Percentiles rank a stretch among this genome's conserved stretches.
These are phyloP conservation scores for Brachyalestes nurse DNA, from an alignment of 2,797 vertebrate genomes.

Conservation along the genomic window DNA sequence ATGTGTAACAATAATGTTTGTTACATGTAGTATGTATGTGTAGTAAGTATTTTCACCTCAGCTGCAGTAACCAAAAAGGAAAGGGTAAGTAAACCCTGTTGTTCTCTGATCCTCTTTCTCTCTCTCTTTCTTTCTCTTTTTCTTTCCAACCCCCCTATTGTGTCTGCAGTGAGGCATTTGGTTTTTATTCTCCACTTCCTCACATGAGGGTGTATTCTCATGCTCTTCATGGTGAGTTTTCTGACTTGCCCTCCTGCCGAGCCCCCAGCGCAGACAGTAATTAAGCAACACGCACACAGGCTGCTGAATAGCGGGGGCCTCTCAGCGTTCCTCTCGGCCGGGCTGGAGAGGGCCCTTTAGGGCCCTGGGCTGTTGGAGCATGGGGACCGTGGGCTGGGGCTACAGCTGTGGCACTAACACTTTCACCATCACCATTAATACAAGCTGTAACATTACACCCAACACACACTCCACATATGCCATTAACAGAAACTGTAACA, in stretches of 20 bases:
- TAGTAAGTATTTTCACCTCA: too few relatives aligned
- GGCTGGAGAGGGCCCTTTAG: slow-evolving; percentile 22
- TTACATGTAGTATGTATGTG: too few relatives aligned
- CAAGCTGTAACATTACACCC: slow-evolving; percentile 52
- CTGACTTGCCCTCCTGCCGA: slow-evolving; percentile 60
- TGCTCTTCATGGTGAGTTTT: slow-evolving; percentile 61
- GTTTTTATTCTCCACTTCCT: slow-evolving; percentile 62
- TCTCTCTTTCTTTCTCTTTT: too few relatives aligned
- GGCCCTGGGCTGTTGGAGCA: slow-evolving; percentile 37
- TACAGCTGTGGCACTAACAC: slow-evolving; percentile 58
- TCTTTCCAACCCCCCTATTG: neutral
- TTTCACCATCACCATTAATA: slow-evolving; percentile 66
- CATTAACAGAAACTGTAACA: slow-evolving; percentile 67
- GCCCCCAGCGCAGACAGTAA: slow-evolving; percentile 62
- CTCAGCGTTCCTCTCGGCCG: slow-evolving; percentile 22
- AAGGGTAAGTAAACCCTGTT: too few relatives aligned
- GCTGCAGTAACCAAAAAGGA: too few relatives aligned
- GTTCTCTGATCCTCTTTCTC: too few relatives aligned
- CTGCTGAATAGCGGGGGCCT: slow-evolving; percentile 58
- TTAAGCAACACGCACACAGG: slow-evolving; percentile 65
- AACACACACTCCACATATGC: slow-evolving; percentile 46
- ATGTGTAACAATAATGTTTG: too few relatives aligned
- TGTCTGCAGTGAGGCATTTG: slow-evolving; percentile 7
- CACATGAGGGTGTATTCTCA: slow-evolving; percentile 69
- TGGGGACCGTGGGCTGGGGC: slow-evolving; percentile 42